Evolutionary conservation across 2,888 invertebrate species (phyloP).

Genomic region (Drosophila multiciliata): DNA sequence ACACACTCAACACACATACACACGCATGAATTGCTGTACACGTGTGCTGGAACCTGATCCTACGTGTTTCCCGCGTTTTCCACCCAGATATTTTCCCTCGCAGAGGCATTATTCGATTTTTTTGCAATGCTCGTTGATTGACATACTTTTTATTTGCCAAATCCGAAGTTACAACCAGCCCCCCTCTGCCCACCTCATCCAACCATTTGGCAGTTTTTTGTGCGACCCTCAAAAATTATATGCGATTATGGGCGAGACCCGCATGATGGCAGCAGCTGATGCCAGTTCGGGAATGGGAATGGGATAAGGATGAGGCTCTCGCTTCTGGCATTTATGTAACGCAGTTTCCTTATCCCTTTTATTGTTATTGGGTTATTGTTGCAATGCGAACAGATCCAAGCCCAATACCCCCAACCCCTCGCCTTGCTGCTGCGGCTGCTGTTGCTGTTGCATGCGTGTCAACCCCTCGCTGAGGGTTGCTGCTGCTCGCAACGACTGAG

Average conservation of each 20-base stretch:
- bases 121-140: conserved; percentile 67
- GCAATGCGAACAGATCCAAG: conserved; percentile 48
- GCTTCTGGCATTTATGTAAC: conserved; percentile 35
- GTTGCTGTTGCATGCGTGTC: conserved; percentile 58
- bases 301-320: conserved; percentile 45
- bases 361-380: conserved; percentile 77
- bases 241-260: conserved; percentile 71
- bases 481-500: conserved; percentile 10
- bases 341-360: conserved; percentile 60
- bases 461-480: conserved; percentile 35
- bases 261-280: conserved; percentile 73
- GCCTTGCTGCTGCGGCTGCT: not conserved
- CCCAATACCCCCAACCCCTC: not conserved
- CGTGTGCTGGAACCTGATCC: conserved; percentile 23
- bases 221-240: conserved; percentile 56
- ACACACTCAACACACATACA: conserved; percentile 15
- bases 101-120: conserved; percentile 65
- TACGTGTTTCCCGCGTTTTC: conserved; percentile 37
- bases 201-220: conserved; percentile 22
- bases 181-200: not conserved
- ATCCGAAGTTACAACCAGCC: conserved; percentile 38
- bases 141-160: conserved; percentile 76
- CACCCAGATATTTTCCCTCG: conserved; percentile 16
- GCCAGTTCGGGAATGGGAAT: conserved; percentile 29
- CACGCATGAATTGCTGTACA: conserved; percentile 20